Conservation (phyloP, 2,888 invertebrate species). For the Pseudanteris insignis region DNA sequence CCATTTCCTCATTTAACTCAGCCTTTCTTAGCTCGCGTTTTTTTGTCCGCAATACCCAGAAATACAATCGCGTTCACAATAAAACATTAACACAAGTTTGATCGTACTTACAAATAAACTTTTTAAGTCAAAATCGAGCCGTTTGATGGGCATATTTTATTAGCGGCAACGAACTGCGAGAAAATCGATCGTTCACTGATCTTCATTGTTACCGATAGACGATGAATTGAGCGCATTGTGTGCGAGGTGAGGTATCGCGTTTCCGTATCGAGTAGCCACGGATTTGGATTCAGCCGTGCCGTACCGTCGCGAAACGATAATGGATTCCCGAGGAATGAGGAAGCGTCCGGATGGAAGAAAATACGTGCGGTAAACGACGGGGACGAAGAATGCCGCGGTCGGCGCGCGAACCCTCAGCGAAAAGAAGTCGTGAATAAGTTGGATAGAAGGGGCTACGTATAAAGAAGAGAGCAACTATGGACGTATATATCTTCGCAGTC, state of each 20-base stretch:
- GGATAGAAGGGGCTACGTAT: constrained; percentile 21
- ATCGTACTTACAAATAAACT: too few relatives aligned
- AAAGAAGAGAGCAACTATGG: constrained; percentile 31
- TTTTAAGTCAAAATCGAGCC: too few relatives aligned
- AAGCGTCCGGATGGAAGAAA: constrained; percentile 47
- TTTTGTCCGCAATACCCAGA: too few relatives aligned
- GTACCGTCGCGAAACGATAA: constrained; percentile 40
- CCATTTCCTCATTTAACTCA: constrained; percentile 13
- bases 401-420: constrained; percentile 5
- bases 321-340: constrained; percentile 52
- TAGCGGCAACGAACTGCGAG: constrained; percentile 14
- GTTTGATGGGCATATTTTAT: too few relatives aligned
- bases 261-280: constrained; percentile 24
- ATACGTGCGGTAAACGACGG: constrained; percentile 36
- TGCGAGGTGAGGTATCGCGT: constrained; percentile 15
- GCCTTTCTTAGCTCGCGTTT: not conserved
- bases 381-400: constrained; percentile 17
- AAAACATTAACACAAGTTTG: too few relatives aligned
- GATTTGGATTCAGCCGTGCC: constrained; percentile 34
- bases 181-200: not conserved
- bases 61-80: too few relatives aligned
- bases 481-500: constrained; percentile 38
- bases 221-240: constrained; percentile 18
- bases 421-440: constrained; percentile 21
- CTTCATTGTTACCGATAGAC: constrained; percentile 18